These are phyloP conservation scores for Raja brachyura DNA, from an alignment of 2,113 vertebrate species.

Conservation along the genomic window DNA sequence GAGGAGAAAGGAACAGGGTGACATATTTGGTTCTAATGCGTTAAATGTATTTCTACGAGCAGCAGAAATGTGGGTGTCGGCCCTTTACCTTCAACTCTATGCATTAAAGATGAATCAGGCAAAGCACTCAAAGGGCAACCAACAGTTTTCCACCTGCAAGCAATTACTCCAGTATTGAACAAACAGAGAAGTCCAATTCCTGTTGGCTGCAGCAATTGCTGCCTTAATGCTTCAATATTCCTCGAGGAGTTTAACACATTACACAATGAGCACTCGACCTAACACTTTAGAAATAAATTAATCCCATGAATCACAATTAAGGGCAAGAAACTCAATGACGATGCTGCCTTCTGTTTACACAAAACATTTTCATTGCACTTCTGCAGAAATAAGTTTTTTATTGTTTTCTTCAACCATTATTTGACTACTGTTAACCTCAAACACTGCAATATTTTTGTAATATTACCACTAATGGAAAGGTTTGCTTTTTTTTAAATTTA, in stretches of 20 bases:
- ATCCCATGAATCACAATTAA: neutral
- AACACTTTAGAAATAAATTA: neutral
- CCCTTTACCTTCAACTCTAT: neutral
- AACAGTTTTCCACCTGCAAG: neutral
- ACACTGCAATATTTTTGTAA: neutral
- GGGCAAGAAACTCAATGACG: neutral
- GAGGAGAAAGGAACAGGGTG: too few species aligned
- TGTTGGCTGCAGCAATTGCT: neutral
- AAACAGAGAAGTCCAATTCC: neutral
- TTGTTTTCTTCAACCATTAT: too few species aligned
- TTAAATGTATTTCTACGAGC: neutral
- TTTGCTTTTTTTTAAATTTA: neutral
- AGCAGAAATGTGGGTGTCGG: neutral
- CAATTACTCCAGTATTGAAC: neutral
- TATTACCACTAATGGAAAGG: neutral
- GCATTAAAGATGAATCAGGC: neutral
- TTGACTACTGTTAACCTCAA: neutral
- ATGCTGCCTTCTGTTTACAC: neutral
- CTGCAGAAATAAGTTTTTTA: too few species aligned
- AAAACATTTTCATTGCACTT: too few species aligned
- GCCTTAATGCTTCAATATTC: neutral
- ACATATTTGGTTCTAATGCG: neutral
- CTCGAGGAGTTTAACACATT: neutral
- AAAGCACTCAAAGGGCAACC: neutral
- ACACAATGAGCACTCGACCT: neutral